phyloP scores from a whole-genome alignment of 2,113 vertebrate genomes.

The Stomatorhinus ivindoensis region DNA sequence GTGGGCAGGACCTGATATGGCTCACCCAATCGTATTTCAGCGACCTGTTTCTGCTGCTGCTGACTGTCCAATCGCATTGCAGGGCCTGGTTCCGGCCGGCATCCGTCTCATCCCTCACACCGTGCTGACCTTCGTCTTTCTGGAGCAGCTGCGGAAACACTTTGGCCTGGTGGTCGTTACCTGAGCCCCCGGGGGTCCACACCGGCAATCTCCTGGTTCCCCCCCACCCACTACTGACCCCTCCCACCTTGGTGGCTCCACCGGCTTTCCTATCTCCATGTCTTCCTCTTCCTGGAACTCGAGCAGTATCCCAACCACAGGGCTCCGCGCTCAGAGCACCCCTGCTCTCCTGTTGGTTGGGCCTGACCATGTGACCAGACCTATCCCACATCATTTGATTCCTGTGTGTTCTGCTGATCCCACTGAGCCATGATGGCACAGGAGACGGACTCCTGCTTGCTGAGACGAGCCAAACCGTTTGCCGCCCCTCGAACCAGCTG shows the following conservation, averaged over 20 bases:
- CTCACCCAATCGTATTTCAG: neutral
- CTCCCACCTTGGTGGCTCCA: neutral
- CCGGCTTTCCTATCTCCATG: neutral
- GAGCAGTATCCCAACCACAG: neutral
- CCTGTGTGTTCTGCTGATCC: neutral
- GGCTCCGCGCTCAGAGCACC: neutral
- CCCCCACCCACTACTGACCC: neutral
- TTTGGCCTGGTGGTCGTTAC: conserved; percentile 71
- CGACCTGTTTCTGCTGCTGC: neutral
- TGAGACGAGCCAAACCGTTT: neutral
- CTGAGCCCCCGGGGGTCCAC: conserved; percentile 43
- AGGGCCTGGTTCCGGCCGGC: conserved; percentile 80
- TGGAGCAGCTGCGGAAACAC: conserved; percentile 77
- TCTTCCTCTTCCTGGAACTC: neutral
- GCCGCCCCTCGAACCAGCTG: neutral
- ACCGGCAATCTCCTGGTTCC: neutral
- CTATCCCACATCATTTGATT: neutral
- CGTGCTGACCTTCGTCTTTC: conserved; percentile 77
- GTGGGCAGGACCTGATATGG: neutral
- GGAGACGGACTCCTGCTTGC: neutral
- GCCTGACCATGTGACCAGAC: neutral
- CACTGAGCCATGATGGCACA: neutral
- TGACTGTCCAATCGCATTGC: conserved; percentile 22
- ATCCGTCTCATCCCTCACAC: conserved; percentile 80
- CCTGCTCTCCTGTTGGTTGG: neutral